Evolutionary conservation across 2,113 vertebrate genomes (phyloP).

Genomic region (Geococcyx californianus): DNA sequence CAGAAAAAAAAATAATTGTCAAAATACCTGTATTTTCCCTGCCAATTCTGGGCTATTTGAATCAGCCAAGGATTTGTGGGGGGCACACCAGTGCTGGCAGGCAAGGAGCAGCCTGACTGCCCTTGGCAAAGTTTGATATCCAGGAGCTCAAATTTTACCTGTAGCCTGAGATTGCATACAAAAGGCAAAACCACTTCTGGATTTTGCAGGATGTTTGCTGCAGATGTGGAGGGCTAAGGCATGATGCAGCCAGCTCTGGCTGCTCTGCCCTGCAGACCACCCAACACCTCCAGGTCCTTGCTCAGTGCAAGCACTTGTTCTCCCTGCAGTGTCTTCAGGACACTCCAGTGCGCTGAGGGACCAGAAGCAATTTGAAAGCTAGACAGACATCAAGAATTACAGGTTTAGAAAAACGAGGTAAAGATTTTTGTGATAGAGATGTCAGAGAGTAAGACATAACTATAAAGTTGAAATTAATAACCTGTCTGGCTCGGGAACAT

Average conservation of each 20-base stretch:
- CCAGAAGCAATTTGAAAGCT: neutral
- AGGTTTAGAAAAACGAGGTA: neutral
- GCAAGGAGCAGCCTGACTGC: neutral
- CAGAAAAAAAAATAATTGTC: neutral
- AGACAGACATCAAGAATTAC: neutral
- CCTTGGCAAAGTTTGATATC: neutral
- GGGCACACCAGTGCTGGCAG: accelerated
- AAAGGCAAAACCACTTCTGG: neutral
- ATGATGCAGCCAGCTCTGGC: accelerated
- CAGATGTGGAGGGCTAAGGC: neutral
- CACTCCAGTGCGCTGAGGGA: neutral
- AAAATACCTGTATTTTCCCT: neutral
- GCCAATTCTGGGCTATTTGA: neutral
- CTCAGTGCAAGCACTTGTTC: neutral
- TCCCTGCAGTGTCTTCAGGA: neutral
- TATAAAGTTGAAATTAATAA: neutral
- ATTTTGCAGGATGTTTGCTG: neutral
- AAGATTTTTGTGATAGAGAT: neutral
- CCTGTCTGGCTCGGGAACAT: neutral
- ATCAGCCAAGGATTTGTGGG: accelerated
- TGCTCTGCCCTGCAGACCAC: neutral
- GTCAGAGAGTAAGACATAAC: neutral
- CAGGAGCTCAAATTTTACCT: neutral
- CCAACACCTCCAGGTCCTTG: neutral
- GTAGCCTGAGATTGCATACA: neutral